Conservation (phyloP, 2,113 vertebrate genomes). For the Cyphomyrus discorhynchus region DNA sequence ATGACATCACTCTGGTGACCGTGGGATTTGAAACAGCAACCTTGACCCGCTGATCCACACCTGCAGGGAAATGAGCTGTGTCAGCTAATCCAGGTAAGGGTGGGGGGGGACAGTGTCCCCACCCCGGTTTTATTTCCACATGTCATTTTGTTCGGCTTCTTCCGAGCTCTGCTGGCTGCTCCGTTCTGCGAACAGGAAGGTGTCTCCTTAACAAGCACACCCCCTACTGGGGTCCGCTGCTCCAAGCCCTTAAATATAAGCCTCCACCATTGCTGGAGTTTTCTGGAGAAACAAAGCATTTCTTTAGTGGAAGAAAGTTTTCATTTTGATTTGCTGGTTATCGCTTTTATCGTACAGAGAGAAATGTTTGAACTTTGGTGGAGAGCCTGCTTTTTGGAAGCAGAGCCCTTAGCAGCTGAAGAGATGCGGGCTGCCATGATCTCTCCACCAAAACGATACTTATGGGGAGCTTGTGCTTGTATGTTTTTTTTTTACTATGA, state of each 20-base stretch:
- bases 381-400: neutral
- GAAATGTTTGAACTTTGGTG: neutral
- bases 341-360: neutral
- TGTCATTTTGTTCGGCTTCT: neutral
- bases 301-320: neutral
- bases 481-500: neutral
- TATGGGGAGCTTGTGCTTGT: neutral
- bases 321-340: neutral
- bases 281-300: neutral
- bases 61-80: neutral
- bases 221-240: neutral
- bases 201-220: neutral
- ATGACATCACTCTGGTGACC: neutral
- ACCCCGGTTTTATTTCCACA: neutral
- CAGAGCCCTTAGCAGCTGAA: neutral
- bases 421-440: neutral
- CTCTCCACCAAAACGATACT: neutral
- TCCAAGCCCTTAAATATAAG: neutral
- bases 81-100: neutral
- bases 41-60: neutral
- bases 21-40: neutral
- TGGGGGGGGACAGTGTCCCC: neutral
- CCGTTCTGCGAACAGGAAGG: neutral
- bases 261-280: neutral
- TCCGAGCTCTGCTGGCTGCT: neutral